Percentiles rank a stretch among this genome's conserved stretches.
phyloP scores from a whole-genome alignment of 2,113 vertebrate species.

The Prionailurus viverrinus region DNA sequence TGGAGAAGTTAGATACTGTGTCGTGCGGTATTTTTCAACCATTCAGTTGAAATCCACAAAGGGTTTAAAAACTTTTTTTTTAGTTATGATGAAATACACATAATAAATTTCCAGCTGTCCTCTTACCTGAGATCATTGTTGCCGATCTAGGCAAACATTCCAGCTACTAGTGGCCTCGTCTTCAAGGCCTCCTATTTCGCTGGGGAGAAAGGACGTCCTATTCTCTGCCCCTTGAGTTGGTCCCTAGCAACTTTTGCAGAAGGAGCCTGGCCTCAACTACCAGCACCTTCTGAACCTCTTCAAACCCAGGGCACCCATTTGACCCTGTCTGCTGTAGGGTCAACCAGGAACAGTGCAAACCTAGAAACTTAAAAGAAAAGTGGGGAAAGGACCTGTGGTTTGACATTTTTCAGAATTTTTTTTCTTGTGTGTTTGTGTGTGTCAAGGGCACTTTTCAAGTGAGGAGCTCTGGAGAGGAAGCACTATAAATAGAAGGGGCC shows the following conservation, averaged over 20 bases:
- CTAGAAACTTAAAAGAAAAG: constrained; percentile 63
- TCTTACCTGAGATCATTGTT: background rate
- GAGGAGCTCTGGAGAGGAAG: constrained; percentile 55
- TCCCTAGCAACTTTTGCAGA: background rate
- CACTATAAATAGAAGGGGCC: constrained; percentile 73
- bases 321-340: constrained; percentile 47
- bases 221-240: background rate
- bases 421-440: constrained; percentile 2
- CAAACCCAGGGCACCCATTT: background rate
- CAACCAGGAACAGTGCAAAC: constrained; percentile 59
- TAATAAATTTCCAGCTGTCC: background rate
- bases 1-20: background rate
- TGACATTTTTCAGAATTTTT: constrained; percentile 69
- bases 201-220: background rate
- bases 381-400: constrained; percentile 71
- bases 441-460: constrained; percentile 56
- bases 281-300: background rate
- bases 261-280: background rate
- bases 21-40: background rate
- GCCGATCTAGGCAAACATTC: background rate
- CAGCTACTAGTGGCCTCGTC: rapidly evolving
- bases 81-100: background rate
- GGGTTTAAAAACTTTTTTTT: background rate
- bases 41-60: background rate
- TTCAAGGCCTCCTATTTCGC: background rate